These are phyloP conservation scores for Iphiclides podalirius DNA, from an alignment of 2,888 invertebrate species.

Conservation along the genomic window DNA sequence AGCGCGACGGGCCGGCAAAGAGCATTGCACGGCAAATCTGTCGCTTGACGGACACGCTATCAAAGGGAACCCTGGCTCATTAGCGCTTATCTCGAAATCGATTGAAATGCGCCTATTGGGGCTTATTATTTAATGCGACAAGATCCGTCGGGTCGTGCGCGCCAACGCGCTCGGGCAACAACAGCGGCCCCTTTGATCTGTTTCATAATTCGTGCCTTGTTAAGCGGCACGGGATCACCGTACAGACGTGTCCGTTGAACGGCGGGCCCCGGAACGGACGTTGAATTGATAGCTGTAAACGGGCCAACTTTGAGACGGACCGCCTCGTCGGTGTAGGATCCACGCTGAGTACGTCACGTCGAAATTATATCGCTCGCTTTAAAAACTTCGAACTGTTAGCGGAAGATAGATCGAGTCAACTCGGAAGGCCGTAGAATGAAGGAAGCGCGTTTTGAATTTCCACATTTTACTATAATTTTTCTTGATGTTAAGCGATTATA, in stretches of 20 bases:
- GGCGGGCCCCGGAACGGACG: constrained; percentile 16
- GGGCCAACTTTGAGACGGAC: constrained; percentile 7
- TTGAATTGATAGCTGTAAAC: constrained; percentile 24
- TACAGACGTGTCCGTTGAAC: constrained; percentile 8
- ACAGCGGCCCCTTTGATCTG: constrained; percentile 38
- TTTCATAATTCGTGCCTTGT: constrained; percentile 26
- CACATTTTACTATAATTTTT: too few relatives aligned
- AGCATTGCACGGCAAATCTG: constrained; percentile 37
- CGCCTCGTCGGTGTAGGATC: too few relatives aligned
- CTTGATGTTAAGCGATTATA: too few relatives aligned
- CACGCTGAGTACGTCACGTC: too few relatives aligned
- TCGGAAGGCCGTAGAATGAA: too few relatives aligned
- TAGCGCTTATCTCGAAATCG: constrained; percentile 42
- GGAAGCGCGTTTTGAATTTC: too few relatives aligned
- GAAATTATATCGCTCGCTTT: too few relatives aligned
- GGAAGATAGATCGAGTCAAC: too few relatives aligned
- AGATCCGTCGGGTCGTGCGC: constrained; percentile 23
- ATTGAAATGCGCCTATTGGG: constrained; percentile 29
- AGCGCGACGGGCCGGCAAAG: neutral
- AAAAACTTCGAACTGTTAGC: too few relatives aligned
- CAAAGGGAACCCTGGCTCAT: constrained; percentile 53
- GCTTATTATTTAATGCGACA: constrained; percentile 26
- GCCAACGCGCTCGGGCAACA: constrained; percentile 33
- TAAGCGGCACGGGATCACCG: constrained; percentile 22
- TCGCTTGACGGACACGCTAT: constrained; percentile 46